Percentiles rank a stretch among this genome's conserved stretches.
These are phyloP conservation scores for Liposcelis brunnea DNA, from an alignment of 2,888 invertebrate genomes.

Conservation along the genomic window DNA sequence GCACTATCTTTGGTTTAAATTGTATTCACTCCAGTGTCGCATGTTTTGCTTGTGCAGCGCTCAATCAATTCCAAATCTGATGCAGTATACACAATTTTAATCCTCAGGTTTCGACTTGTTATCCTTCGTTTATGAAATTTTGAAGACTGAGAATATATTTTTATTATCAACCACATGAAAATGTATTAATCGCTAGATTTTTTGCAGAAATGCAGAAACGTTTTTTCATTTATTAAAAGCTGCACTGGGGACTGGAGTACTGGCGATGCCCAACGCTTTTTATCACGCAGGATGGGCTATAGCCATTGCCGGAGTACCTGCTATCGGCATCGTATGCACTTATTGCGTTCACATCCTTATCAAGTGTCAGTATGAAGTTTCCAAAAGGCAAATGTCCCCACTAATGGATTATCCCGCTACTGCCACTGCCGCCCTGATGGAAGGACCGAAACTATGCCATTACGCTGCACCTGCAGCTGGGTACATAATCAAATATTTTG, in stretches of 20 bases:
- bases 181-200: no score
- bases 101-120: no score
- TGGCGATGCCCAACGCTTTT: conserved; percentile 90
- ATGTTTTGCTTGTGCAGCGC: no score
- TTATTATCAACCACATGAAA: no score
- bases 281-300: conserved; percentile 64
- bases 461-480: conserved; percentile 44
- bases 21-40: no score
- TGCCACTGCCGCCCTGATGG: conserved; percentile 56
- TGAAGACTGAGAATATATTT: no score
- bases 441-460: conserved; percentile 52
- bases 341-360: conserved; percentile 84
- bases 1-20: no score
- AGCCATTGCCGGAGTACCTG: conserved; percentile 53
- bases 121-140: no score
- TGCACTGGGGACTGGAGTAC: conserved; percentile 80
- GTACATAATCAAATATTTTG: no score
- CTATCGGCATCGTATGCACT: conserved; percentile 63
- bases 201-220: conserved; percentile 69
- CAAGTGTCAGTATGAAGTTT: conserved; percentile 38
- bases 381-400: conserved; percentile 31
- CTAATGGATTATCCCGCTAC: conserved; percentile 64
- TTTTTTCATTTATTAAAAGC: conserved; percentile 77
- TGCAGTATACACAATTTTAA: no score
- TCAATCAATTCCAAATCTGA: no score